phyloP scores from a whole-genome alignment of 2,797 vertebrate genomes.

The Anabacerthia variegaticeps region DNA sequence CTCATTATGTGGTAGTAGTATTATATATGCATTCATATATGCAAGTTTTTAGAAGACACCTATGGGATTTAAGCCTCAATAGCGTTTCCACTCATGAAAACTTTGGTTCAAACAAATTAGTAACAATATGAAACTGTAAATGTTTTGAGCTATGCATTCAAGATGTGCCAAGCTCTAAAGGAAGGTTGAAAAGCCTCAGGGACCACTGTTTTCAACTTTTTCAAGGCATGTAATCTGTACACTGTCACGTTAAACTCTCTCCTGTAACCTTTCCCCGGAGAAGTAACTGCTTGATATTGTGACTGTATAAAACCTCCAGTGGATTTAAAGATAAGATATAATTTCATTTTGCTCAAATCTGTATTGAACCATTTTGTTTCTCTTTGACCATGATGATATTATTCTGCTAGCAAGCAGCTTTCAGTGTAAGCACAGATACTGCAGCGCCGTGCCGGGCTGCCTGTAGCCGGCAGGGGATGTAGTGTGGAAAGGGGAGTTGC shows the following conservation, averaged over 20 bases:
- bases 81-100: background rate
- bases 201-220: background rate
- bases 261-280: background rate
- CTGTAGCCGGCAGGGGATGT: slow-evolving; percentile 20
- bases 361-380: background rate
- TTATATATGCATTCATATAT: background rate
- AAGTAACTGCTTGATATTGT: background rate
- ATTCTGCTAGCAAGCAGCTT: background rate
- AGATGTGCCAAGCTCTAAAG: background rate
- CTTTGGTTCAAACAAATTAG: background rate
- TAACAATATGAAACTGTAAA: background rate
- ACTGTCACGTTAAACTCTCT: background rate
- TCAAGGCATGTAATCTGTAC: background rate
- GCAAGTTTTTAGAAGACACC: background rate
- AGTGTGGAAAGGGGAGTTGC: background rate
- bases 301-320: background rate
- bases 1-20: background rate
- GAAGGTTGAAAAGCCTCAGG: background rate
- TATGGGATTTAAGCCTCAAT: background rate
- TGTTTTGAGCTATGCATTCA: background rate
- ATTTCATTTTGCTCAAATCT: background rate
- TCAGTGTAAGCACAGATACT: background rate
- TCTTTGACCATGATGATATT: background rate
- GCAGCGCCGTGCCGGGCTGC: background rate
- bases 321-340: background rate